Percentiles rank a stretch among this genome's conserved stretches.
Conservation (phyloP, 2,888 invertebrate genomes). For the Rhopalosiphum nymphaeae region DNA sequence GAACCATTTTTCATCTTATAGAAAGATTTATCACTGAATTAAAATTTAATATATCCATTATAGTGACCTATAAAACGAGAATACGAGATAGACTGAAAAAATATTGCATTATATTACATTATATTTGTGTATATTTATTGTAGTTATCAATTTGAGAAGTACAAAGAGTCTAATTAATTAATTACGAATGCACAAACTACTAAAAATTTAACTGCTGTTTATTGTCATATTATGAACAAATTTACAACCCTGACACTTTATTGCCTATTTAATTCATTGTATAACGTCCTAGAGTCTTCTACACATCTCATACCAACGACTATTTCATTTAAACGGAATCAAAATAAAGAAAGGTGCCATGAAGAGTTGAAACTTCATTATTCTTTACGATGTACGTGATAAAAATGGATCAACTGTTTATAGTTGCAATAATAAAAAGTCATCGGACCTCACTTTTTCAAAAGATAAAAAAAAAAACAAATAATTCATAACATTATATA, state of each 20-base stretch:
- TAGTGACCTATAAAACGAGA: background rate
- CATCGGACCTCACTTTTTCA: background rate
- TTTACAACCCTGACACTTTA: background rate
- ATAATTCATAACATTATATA: background rate
- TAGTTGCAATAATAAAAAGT: constrained; percentile 9
- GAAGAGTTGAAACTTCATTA: background rate
- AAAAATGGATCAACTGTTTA: background rate
- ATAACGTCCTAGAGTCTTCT: background rate
- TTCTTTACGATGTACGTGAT: constrained; percentile 24
- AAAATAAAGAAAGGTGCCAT: background rate
- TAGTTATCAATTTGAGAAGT: background rate
- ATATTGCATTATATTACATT: background rate
- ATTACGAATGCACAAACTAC: background rate
- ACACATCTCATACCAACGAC: background rate
- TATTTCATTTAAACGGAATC: background rate
- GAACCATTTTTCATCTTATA: background rate
- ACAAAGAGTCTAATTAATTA: background rate
- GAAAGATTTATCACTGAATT: background rate
- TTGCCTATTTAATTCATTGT: constrained; percentile 49
- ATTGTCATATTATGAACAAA: background rate
- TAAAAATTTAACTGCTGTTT: background rate
- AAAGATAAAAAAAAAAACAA: background rate
- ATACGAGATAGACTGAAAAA: background rate
- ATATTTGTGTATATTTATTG: background rate
- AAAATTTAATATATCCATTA: background rate